A percentile compares a stretch with the other conserved stretches of the same genome.
Evolutionary conservation across 2,888 invertebrate species (phyloP).

Genomic region (Exephanes ischioxanthus): DNA sequence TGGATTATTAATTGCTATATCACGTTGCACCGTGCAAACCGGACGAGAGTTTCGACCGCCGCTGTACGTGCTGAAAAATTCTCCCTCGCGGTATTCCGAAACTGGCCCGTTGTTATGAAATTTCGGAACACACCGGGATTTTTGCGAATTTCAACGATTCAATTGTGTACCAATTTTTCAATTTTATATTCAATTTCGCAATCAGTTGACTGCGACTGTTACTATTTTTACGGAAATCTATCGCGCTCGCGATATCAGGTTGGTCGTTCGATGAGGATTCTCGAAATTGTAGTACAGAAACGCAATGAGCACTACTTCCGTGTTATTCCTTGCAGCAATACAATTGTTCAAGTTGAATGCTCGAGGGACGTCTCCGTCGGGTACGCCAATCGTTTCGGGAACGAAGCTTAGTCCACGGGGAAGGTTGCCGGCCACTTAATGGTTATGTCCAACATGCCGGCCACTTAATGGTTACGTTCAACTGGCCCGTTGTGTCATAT

Average conservation of each 20-base stretch:
- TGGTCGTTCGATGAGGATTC: neutral
- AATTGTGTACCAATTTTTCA: neutral
- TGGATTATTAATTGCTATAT: slow-evolving; percentile 82
- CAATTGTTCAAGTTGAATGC: slow-evolving; percentile 53
- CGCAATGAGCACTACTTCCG: neutral
- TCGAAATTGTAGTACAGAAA: neutral
- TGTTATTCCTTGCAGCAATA: slow-evolving; percentile 21
- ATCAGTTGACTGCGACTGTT: no score
- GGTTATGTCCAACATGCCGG: slow-evolving; percentile 75
- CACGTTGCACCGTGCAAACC: slow-evolving; percentile 62
- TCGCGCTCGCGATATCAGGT: neutral
- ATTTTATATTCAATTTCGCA: no score
- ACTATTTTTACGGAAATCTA: neutral
- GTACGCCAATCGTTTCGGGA: slow-evolving; percentile 59
- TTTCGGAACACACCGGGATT: neutral
- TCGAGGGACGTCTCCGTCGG: slow-evolving; percentile 47
- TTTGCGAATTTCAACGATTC: neutral
- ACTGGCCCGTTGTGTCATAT: neutral
- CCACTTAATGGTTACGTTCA: no score
- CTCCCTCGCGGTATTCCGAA: slow-evolving; percentile 6
- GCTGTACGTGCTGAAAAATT: slow-evolving; percentile 35
- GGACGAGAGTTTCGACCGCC: slow-evolving; percentile 62
- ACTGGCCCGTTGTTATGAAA: neutral
- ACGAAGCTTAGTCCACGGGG: slow-evolving; percentile 56
- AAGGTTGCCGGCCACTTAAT: slow-evolving; percentile 76